Conservation (phyloP, 2,113 vertebrate genomes). For the Myotis yumanensis region DNA sequence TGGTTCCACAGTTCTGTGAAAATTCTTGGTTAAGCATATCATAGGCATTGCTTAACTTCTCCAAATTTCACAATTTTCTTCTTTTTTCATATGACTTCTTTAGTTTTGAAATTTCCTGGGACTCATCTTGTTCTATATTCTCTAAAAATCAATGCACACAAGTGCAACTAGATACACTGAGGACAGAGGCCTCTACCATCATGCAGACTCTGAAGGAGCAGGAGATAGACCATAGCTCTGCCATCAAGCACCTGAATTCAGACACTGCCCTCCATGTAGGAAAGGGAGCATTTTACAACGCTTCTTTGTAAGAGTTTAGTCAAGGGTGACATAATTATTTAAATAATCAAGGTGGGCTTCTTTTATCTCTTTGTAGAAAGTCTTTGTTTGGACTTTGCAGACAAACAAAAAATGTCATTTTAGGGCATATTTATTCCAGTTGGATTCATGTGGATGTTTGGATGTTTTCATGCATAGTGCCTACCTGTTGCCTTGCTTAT, state of each 20-base stretch:
- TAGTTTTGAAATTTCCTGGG: neutral
- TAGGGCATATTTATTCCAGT: neutral
- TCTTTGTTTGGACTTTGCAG: conserved; percentile 23
- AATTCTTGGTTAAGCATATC: neutral
- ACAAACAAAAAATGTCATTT: neutral
- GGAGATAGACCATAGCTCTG: neutral
- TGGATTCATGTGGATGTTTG: neutral
- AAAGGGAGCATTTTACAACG: neutral
- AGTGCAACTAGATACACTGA: no score
- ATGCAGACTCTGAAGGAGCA: neutral
- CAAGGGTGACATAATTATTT: neutral
- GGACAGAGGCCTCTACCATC: neutral
- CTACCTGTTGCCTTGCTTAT: neutral
- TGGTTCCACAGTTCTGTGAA: neutral
- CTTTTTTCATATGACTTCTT: conserved; percentile 13
- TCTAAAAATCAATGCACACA: neutral
- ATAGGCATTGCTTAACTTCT: neutral
- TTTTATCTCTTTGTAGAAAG: neutral
- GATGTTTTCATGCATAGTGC: neutral
- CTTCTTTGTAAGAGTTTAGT: conserved; percentile 40
- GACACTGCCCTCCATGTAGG: neutral
- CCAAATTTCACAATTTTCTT: neutral
- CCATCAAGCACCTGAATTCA: neutral
- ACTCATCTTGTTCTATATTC: neutral
- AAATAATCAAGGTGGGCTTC: neutral